These are phyloP conservation scores for Heliothis virescens DNA, from an alignment of 1,140 invertebrate genomes.

Conservation along the genomic window DNA sequence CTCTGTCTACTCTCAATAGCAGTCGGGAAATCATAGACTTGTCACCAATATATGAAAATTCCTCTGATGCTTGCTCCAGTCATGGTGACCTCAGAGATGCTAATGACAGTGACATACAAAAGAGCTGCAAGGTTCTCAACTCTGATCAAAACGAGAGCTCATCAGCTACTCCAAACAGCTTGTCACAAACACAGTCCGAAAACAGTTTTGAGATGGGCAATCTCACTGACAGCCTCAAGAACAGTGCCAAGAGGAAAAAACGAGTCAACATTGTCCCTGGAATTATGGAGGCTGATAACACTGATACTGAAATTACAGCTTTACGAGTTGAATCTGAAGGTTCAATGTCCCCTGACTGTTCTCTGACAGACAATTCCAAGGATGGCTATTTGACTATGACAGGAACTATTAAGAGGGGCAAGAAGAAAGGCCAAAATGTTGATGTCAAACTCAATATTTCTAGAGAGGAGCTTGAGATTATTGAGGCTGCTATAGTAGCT, in stretches of 20 bases:
- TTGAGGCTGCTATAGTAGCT: conserved; percentile 88
- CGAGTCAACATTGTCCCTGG: conserved; percentile 88
- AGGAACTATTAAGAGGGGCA: conserved; percentile 91
- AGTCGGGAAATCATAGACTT: conserved; percentile 85
- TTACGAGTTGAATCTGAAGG: conserved; percentile 83
- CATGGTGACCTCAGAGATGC: conserved; percentile 81
- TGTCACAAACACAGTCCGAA: conserved; percentile 85
- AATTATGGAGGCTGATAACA: conserved; percentile 85
- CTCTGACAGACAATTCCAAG: conserved; percentile 78
- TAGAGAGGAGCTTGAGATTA: conserved; percentile 89
- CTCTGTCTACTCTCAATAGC: conserved; percentile 71
- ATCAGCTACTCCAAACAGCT: conserved; percentile 80
- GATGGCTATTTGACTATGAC: conserved; percentile 89
- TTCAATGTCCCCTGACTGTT: conserved; percentile 80
- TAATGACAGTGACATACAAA: conserved; percentile 77
- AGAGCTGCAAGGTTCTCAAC: conserved; percentile 75
- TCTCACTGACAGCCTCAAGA: conserved; percentile 83
- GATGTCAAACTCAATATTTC: conserved; percentile 91
- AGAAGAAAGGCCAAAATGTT: conserved; percentile 90
- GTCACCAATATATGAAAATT: conserved; percentile 85
- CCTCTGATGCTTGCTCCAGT: conserved; percentile 84
- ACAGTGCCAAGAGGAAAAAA: conserved; percentile 87
- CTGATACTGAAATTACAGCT: conserved; percentile 83
- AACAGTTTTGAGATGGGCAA: conserved; percentile 85
- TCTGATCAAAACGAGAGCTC: conserved; percentile 82